Conservation (phyloP, 2,888 invertebrate species). For the Arrhopalites spinosus region DNA sequence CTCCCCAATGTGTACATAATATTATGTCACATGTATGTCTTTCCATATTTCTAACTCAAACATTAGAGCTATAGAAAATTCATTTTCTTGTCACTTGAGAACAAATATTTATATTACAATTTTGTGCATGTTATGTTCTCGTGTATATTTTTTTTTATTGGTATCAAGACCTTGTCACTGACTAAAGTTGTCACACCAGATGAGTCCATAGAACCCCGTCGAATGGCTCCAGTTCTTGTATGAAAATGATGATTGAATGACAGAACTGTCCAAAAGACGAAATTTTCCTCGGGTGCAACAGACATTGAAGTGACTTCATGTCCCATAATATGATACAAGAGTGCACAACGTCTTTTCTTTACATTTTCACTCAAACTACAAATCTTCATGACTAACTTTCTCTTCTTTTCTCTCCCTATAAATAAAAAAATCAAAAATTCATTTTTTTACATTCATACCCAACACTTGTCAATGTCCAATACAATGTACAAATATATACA, state of each 20-base stretch:
- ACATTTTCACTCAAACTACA: conserved; percentile 16
- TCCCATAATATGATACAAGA: conserved; percentile 18
- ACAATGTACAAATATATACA: no score
- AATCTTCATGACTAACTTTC: conserved; percentile 20
- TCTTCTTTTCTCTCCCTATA: conserved; percentile 15
- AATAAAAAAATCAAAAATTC: neutral
- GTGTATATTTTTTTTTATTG: conserved; percentile 5
- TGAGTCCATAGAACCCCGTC: conserved; percentile 27
- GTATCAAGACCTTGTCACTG: conserved; percentile 30
- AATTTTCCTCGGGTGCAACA: conserved; percentile 26
- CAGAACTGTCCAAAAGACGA: conserved; percentile 32
- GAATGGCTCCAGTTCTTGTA: conserved; percentile 17
- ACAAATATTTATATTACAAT: no score
- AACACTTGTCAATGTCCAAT: no score
- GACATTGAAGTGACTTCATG: conserved; percentile 32
- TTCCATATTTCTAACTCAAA: no score
- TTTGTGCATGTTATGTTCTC: no score
- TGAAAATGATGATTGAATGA: no score
- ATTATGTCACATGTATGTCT: no score
- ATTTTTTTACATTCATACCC: neutral
- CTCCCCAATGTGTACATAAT: no score
- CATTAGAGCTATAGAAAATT: neutral
- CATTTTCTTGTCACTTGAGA: neutral
- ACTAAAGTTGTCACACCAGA: conserved; percentile 11
- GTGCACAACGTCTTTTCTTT: conserved; percentile 3